Base-by-base conservation (phyloP, 2,888 invertebrate genomes). In the Drosophila helvetica region DNA sequence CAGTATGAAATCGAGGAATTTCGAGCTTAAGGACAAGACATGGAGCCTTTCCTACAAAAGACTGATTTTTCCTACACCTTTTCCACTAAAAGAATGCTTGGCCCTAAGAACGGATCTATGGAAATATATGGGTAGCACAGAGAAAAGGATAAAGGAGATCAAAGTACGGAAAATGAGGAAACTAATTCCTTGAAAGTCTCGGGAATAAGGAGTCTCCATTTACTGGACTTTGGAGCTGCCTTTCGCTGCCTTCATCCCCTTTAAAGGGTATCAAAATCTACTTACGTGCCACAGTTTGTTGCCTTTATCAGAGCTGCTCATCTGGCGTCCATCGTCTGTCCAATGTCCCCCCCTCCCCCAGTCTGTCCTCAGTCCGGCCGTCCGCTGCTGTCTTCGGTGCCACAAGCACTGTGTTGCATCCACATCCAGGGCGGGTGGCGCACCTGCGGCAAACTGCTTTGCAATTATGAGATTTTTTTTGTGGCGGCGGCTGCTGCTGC, bases 381-480 rank as follows among this genome's bases (percentile, higher is more conserved):
- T n/a, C 38, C n/a, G 38, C 38, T 38, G 38, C 38, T 38, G 38
- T 38, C 38, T n/a, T 38, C 38, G 12, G 38, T 56, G 57, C 68
- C 50, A 67, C 68, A n/a, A 22, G 42, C 30, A 10, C 45, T 18
- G 25, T 45, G 45, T 12, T 19, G 25, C 54, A 62, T 47, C 56
- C 70, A 62, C 62, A 62, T 69, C 58, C 59, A 56, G 62, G 81
- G 80, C 79, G 82, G 87, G 86, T 88, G 86, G 86, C 70, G 79
- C 88, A 86, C 85, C 88, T 81, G 78, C 88, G 78, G 84, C 85
- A 88, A 86, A 80, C 80, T 87, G 87, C 89, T 86, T 84, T 81
- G 86, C 86, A 86, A 86, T 86, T 86, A 86, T 86, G 86, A 84
- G 81, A 74, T 88, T 88, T 86, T 84, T 85, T 82, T 82, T 78